Evolutionary conservation across 1,140 invertebrate species (phyloP), one percentile per base, ranked within the genome.

Genomic region (Pseudomyrmex pallidus): DNA sequence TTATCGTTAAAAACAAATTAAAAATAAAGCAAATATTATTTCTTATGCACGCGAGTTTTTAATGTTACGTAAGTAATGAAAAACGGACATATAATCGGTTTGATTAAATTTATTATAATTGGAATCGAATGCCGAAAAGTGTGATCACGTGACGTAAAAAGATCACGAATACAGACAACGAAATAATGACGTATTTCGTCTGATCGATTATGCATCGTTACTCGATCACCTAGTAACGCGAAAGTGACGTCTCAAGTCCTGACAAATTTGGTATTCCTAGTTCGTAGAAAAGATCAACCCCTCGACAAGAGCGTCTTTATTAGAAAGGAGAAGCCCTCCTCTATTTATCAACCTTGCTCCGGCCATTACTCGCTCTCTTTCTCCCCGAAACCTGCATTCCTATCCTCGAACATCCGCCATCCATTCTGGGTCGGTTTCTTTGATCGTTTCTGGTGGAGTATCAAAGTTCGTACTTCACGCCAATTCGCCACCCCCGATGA

Each of bases 291-390:
- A 92, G 92, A 94, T 94, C 92, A 93, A 92, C 93, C 93, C 93
- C 93, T 93, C 92, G 91, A 90, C 90, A 91, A 92, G 90, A 93
- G 93, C 91, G 91, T 94, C 94, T 94, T 94, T 94, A 94, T 94
- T 94, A 94, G 93, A 94, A 94, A 93, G 91, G 85, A 89, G 87
- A 84, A 85, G 89, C 87, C 86, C 90, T 80, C 88, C 89, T 91
- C 91, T 91, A 93, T 94, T 93, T 93, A 92, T 94, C 93, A 93
- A 91, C 88, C 90, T 90, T 92, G 84, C 89, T 72, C 82, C 82
- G 83, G 72, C 87, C 72, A 89, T 91, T 91, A 91, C 86, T 90
- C 84, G 84, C 82, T 89, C 82, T 89, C 85, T 89, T 85, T 90
- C 76, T 90, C 76, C 88, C 90, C 85, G 73, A 83, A 87, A 90